These are phyloP conservation scores for Ditula angustiorana DNA, from an alignment of 2,888 invertebrate species.

Conservation along the genomic window DNA sequence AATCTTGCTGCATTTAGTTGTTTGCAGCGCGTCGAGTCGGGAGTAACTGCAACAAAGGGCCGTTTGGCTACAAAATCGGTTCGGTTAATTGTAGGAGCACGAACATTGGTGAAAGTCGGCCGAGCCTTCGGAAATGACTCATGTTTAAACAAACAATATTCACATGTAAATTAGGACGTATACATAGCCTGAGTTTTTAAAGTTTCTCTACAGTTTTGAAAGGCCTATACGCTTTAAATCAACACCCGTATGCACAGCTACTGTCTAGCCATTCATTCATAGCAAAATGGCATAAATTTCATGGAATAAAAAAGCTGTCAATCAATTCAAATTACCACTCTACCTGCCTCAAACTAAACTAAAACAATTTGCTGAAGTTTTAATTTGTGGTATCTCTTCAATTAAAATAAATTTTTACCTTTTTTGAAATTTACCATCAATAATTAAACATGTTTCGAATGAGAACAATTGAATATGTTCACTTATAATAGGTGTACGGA, in stretches of 20 bases:
- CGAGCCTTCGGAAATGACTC: conserved; percentile 73
- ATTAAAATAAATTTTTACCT: conserved; percentile 36
- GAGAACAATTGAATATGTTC: neutral
- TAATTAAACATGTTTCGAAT: conserved; percentile 8
- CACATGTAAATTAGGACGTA: conserved; percentile 75
- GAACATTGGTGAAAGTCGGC: conserved; percentile 76
- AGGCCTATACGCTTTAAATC: conserved; percentile 19
- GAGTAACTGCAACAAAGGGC: conserved; percentile 48
- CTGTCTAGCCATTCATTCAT: too few species aligned
- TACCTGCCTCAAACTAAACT: conserved; percentile 30
- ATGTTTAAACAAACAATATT: conserved; percentile 76
- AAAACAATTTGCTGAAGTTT: conserved; percentile 30
- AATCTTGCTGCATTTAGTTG: neutral
- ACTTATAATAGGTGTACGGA: neutral
- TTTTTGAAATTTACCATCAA: conserved; percentile 2
- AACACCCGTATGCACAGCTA: neutral
- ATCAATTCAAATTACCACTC: conserved; percentile 5
- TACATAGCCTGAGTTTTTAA: conserved; percentile 51
- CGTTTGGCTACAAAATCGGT: conserved; percentile 51
- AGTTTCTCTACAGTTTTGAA: conserved; percentile 57
- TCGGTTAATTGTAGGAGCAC: conserved; percentile 68
- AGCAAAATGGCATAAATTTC: too few species aligned
- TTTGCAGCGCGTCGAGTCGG: conserved; percentile 3
- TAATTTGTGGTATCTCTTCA: conserved; percentile 30
- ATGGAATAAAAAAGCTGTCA: conserved; percentile 4